phyloP scores from a whole-genome alignment of 2,113 vertebrate species.

The Nymphicus hollandicus region DNA sequence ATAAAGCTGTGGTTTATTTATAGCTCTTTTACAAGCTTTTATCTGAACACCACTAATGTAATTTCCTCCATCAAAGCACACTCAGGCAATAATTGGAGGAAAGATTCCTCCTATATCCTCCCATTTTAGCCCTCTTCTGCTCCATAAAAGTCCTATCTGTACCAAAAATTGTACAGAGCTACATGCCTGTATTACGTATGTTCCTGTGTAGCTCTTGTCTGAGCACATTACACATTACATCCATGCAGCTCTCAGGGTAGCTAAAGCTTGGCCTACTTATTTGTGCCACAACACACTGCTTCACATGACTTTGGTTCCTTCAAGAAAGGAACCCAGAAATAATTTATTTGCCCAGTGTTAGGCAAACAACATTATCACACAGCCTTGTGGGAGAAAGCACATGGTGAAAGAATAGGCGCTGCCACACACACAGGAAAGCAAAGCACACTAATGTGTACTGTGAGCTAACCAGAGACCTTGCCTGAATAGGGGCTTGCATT shows the following conservation, averaged over 20 bases:
- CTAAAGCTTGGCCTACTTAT: not conserved
- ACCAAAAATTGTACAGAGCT: not conserved
- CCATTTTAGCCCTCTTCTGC: not conserved
- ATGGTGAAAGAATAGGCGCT: not conserved
- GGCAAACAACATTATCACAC: not conserved
- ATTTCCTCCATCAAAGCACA: not conserved
- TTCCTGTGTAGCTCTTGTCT: not conserved
- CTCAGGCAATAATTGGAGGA: not conserved
- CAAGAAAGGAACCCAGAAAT: not conserved
- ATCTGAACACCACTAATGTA: not conserved
- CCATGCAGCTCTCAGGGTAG: not conserved
- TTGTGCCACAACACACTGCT: not conserved
- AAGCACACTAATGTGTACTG: not conserved
- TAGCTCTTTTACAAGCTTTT: not conserved
- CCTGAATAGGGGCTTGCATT: not conserved
- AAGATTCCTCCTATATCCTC: not conserved
- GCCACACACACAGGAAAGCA: not conserved
- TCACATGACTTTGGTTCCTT: not conserved
- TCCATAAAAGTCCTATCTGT: not conserved
- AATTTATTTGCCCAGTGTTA: not conserved
- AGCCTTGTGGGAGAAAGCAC: not conserved
- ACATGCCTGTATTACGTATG: accelerated
- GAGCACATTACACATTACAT: accelerated
- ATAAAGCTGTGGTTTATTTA: not conserved
- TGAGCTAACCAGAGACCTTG: not conserved